Evolutionary conservation across 2,113 vertebrate species (phyloP), one percentile per base, ranked within the genome.

Genomic region (Sporophila hypoxantha): DNA sequence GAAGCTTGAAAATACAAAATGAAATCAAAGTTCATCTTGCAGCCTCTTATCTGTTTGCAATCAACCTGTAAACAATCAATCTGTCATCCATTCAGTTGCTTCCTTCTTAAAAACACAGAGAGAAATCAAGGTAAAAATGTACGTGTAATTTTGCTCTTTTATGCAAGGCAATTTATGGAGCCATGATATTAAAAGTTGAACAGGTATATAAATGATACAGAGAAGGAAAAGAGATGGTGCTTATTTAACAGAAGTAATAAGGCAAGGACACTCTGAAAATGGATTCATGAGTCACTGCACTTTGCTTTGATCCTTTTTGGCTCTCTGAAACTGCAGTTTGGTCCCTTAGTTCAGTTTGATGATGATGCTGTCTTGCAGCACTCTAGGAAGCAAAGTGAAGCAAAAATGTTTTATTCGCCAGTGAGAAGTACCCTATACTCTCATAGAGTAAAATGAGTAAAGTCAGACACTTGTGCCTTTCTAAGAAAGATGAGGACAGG

Each of bases 21-120:
- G 25, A 93, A 95, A 91, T 91, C 41, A 47, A 70, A 91, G n/a
- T 75, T 94, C 46, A 89, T 85, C 53, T 77, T 77, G 37, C 14
- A 91, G 46, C 34, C 46, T 83, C 73, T 89, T 75, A 81, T 65
- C 34, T 87, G 52, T 61, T 92, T 87, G 76, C 65, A 89, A 74
- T 85, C 73, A 90, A 75, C 8, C 36, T 12, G 37, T 57, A 92
- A 92, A 87, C 82, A 87, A 73, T 53, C 76, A 86, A 70, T 47
- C 60, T 59, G n/a, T 27, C 49, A 87, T 27, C 41, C 12, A 55
- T 80, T 93, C 65, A 80, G 37, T 55, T 81, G 65, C 36, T 55
- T 85, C 25, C 27, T 66, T 76, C 62, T 80, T 75, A 50, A 61
- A 77, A 91, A 46, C 61, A 13, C 2, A 46, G 20, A 60, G 10